A percentile compares a stretch with the other conserved stretches of the same genome.
Evolutionary conservation across 1,140 invertebrate species (phyloP).

Genomic region (Yoshiicerus persimilis): DNA sequence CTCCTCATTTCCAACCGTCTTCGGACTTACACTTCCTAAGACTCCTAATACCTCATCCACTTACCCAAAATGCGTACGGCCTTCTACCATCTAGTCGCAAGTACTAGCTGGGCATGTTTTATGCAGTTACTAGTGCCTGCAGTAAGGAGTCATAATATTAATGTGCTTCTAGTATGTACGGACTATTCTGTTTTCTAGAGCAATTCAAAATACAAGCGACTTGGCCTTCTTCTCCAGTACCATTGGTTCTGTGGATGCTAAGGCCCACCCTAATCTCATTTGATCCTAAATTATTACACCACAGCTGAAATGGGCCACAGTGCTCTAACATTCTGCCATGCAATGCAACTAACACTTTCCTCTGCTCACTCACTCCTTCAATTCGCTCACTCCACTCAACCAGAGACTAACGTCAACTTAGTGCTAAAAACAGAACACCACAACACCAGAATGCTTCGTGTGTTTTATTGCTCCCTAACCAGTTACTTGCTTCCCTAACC

Average conservation of each 20-base stretch:
- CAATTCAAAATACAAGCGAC: not conserved
- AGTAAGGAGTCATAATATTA: too few species aligned
- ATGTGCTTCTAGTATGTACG: too few species aligned
- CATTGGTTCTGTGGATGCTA: not conserved
- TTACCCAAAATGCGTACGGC: too few species aligned
- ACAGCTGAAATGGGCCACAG: conserved; percentile 12
- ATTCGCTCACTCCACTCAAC: not conserved
- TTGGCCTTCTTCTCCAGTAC: not conserved
- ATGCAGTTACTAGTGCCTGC: too few species aligned
- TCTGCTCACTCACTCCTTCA: conserved; percentile 4
- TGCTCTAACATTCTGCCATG: not conserved
- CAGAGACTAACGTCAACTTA: not conserved
- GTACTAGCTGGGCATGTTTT: too few species aligned
- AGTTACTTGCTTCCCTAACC: not conserved
- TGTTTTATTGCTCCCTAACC: not conserved
- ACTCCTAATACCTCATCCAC: not conserved
- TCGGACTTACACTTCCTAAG: not conserved
- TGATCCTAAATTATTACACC: conserved; percentile 28
- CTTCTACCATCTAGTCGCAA: not conserved
- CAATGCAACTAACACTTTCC: conserved; percentile 13
- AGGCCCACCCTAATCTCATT: conserved; percentile 16
- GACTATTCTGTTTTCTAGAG: not conserved
- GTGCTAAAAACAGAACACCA: conserved; percentile 7
- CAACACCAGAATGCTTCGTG: not conserved
- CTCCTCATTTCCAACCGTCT: not conserved